Conservation (phyloP, 1,140 invertebrate genomes). For the Apis cerana region DNA sequence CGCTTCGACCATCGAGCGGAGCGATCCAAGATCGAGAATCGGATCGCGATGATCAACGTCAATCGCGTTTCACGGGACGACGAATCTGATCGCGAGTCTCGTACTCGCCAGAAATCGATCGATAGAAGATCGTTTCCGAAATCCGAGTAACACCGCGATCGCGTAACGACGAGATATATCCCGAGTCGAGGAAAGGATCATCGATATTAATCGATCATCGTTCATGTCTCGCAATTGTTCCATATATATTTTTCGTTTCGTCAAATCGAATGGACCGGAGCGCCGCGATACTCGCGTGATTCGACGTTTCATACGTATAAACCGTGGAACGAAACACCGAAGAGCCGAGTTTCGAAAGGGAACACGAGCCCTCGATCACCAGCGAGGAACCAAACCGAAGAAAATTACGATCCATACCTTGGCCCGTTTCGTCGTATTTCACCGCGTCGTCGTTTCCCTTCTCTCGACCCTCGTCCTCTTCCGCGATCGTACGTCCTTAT, state of each 20-base stretch:
- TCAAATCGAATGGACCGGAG: no score
- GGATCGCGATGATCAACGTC: slow-evolving; percentile 56
- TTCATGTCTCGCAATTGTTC: no score
- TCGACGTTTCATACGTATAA: slow-evolving; percentile 51
- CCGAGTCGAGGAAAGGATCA: no score
- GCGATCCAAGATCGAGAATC: slow-evolving; percentile 23
- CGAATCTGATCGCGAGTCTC: neutral
- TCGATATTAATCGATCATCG: no score
- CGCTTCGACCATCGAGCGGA: slow-evolving; percentile 14
- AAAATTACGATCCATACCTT: slow-evolving; percentile 58
- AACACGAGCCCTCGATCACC: slow-evolving; percentile 53
- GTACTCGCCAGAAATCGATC: neutral
- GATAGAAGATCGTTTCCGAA: slow-evolving; percentile 49
- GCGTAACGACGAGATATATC: neutral
- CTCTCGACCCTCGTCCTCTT: slow-evolving; percentile 7
- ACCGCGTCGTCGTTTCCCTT: slow-evolving; percentile 30
- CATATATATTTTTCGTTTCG: no score
- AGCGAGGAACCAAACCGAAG: slow-evolving; percentile 42
- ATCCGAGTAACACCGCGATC: slow-evolving; percentile 20
- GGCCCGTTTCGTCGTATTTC: slow-evolving; percentile 46
- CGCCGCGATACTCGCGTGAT: no score
- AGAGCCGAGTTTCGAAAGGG: slow-evolving; percentile 59
- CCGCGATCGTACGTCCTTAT: slow-evolving; percentile 18
- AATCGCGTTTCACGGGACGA: slow-evolving; percentile 51
- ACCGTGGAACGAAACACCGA: slow-evolving; percentile 8